These are phyloP conservation scores for Ispidina lecontei DNA, from an alignment of 2,797 vertebrate species.

Conservation along the genomic window DNA sequence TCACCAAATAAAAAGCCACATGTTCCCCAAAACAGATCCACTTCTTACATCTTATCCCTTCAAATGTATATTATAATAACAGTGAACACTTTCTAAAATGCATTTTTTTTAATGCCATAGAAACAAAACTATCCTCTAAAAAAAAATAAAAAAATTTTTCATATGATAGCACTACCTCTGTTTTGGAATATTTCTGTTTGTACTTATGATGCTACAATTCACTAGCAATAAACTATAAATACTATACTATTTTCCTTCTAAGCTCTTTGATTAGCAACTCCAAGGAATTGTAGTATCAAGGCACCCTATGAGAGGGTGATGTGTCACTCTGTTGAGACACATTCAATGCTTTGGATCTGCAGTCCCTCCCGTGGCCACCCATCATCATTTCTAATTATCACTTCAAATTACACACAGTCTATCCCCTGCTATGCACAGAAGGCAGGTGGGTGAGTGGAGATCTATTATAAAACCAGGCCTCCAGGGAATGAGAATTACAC, in stretches of 20 bases:
- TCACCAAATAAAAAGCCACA: neutral
- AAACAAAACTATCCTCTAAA: neutral
- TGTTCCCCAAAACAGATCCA: neutral
- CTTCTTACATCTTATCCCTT: neutral
- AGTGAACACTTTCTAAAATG: neutral
- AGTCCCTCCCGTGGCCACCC: constrained; percentile 33
- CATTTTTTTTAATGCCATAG: neutral
- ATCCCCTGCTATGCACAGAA: constrained; percentile 42
- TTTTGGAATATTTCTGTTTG: neutral
- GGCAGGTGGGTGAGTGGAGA: constrained; percentile 55
- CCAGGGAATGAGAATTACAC: neutral
- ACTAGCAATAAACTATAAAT: neutral
- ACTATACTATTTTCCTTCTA: neutral
- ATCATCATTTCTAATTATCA: constrained; percentile 53
- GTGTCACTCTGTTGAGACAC: neutral
- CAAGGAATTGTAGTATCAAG: neutral
- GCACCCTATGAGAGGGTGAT: neutral
- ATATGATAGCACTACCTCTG: neutral
- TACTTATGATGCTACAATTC: neutral
- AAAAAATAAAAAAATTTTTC: neutral
- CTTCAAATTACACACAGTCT: constrained; percentile 37
- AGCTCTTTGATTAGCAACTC: neutral
- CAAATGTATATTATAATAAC: neutral
- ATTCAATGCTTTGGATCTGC: constrained; percentile 10
- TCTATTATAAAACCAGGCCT: constrained; percentile 50